Base-by-base conservation (phyloP, 2,888 invertebrate species). In the Drosophila villosipedis region DNA sequence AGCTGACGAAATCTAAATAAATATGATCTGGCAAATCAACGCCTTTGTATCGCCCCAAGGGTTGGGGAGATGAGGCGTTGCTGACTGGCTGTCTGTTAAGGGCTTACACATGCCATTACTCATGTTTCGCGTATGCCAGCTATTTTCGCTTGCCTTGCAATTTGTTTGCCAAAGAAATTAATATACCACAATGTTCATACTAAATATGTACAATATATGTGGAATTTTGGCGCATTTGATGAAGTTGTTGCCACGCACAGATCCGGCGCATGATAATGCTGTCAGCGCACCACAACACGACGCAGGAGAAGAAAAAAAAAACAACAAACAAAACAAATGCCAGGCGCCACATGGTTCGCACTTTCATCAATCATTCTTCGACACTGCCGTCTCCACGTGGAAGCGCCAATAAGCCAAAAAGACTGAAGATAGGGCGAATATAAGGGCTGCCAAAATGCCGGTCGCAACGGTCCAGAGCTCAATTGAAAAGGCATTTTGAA, bases 401-500 rank as follows among this genome's bases (percentile, higher is more conserved):
- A 0, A n/a, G 35, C 49, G 65, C 54, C 68, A 65, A 71, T 60
- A 83, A 76, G 75, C 52, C 69, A 68, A 80, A 50, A 37, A 54
- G 19, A 22, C 31, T 28, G 67, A 7, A 33, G 33, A 31, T 30
- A 25, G n/a, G 28, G 19, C 10, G 22, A 49, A 28, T 28, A 28
- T 25, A 39, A 39, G 22, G 68, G 78, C 65, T 58, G 78, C 73
- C 66, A 80, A 82, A 77, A 72, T 68, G 52, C 22, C 65, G 64
- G 30, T 68, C 68, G 47, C 47, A 47, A 47, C 9, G 67, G 76
- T 76, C 77, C 76, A 78, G 77, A 73, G 78, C 86, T 84, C 91
- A 91, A 91, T 91, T 91, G 91, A 90, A 91, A 91, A 91, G 88
- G 86, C 91, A 88, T 87, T 91, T 91, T 87, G 55, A 77, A 88